A percentile compares a stretch with the other conserved stretches of the same genome.
Conservation (phyloP, 1,140 invertebrate genomes). For the Episyrphus balteatus region DNA sequence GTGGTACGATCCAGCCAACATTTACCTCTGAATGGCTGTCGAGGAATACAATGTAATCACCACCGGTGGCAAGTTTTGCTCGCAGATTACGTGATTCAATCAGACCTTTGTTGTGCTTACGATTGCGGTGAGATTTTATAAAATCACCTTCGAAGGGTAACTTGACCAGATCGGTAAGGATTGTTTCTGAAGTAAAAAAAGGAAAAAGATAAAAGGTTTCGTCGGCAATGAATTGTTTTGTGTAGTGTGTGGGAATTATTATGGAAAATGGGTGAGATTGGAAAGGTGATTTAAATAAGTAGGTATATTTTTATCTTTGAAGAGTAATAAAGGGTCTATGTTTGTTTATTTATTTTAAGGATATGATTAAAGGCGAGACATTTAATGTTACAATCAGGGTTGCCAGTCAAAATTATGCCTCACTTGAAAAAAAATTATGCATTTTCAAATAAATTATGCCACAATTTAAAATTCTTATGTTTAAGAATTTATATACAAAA, state of each 20-base stretch:
- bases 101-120: conserved; percentile 62
- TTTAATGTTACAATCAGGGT: too few species aligned
- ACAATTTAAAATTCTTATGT: too few species aligned
- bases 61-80: conserved; percentile 49
- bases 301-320: background rate
- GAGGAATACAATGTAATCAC: conserved; percentile 64
- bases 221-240: too few species aligned
- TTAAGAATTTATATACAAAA: too few species aligned
- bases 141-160: too few species aligned
- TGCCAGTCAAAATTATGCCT: too few species aligned
- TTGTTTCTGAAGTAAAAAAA: too few species aligned
- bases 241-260: background rate
- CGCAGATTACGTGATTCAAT: conserved; percentile 63
- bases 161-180: too few species aligned
- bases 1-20: conserved; percentile 54
- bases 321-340: background rate
- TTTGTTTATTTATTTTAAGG: background rate
- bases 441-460: too few species aligned
- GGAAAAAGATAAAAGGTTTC: too few species aligned
- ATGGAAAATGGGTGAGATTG: background rate
- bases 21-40: conserved; percentile 76
- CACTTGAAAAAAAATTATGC: too few species aligned
- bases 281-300: background rate
- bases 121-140: conserved; percentile 50
- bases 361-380: too few species aligned